Conservation (phyloP, 2,113 vertebrate genomes). For the Lasiurus cinereus region DNA sequence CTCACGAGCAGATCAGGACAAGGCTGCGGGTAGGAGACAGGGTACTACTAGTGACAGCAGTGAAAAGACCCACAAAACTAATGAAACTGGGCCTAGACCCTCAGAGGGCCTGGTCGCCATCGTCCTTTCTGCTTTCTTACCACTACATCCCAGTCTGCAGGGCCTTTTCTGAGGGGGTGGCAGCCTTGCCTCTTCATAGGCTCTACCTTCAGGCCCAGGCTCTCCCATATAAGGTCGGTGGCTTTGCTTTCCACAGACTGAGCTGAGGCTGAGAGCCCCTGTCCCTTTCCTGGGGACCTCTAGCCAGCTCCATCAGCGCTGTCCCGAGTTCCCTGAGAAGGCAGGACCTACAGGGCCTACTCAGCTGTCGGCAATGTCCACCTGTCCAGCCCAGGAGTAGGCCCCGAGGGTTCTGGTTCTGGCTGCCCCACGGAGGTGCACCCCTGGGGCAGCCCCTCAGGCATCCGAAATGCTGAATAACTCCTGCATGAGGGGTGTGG, state of each 20-base stretch:
- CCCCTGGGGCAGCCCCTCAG: constrained; percentile 1
- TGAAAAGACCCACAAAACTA: not conserved
- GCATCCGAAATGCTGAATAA: constrained; percentile 84
- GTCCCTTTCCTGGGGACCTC: not conserved
- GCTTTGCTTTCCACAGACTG: not conserved
- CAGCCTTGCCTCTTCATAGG: not conserved
- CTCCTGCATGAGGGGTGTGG: constrained; percentile 89
- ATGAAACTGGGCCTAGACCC: not conserved
- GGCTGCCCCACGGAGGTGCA: not conserved
- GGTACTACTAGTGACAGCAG: not conserved
- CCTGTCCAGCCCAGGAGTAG: not conserved
- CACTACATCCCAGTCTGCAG: not conserved
- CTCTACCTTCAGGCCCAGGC: not conserved
- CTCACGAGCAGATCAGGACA: not conserved
- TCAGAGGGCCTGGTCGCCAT: not conserved
- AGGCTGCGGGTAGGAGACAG: not conserved
- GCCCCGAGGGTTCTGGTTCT: not conserved
- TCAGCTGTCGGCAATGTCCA: accelerated
- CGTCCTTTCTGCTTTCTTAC: not conserved
- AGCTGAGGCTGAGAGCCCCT: too few species aligned
- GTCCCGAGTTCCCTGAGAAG: not conserved
- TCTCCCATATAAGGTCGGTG: not conserved
- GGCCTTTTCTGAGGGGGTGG: not conserved
- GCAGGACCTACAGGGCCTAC: not conserved
- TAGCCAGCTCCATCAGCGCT: not conserved